Evolutionary conservation across 2,797 vertebrate genomes (phyloP), one percentile per base, ranked within the genome.

Genomic region (Eremophila alpestris): DNA sequence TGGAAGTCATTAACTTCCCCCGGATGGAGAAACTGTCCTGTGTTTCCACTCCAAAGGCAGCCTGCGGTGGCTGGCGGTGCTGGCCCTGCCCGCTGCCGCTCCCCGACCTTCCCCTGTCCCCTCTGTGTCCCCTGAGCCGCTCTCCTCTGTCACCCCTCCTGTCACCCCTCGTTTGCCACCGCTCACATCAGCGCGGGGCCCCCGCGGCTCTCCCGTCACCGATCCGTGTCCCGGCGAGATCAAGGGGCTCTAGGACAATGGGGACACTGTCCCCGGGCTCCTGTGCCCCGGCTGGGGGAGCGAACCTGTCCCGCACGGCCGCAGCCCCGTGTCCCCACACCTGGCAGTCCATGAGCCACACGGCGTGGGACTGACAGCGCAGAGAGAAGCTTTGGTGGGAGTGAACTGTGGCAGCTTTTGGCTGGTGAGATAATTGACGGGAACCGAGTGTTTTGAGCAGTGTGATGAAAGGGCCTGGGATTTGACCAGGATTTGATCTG

Each of bases 321-420:
- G 36, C 67, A 40, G 49, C 38, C 54, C 34, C 11, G 2, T 8
- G 13, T 34, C 62, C 87, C 46, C 2, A 1, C 63, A 2, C 29
- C 51, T 2, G 48, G 27, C 30, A 1, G 10, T 2, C 9, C 3
- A 0, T 17, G 2, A 3, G 82, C 34, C 0, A 4, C 62, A 2
- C 16, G 49, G 16, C 0, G 2, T 0, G 11, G 38, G 15, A 5
- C 41, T 9, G 77, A 20, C 26, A 56, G 43, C 1, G 0, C 62
- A 1, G 63, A 27, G 54, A 43, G n/a, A 32, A 43, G 58, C 51
- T 55, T 17, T 12, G 36, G 38, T 29, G 89, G 45, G 56, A 65
- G n/a, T 5, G 27, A 62, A 36, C n/a, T 16, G 34, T 29, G 62
- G 5, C 2, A 5, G 82, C 30, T 58, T 46, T 71, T 29, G 64